A percentile compares a stretch with the other conserved stretches of the same genome.
Conservation (phyloP, 2,113 vertebrate genomes). For the Lagopus leucura region DNA sequence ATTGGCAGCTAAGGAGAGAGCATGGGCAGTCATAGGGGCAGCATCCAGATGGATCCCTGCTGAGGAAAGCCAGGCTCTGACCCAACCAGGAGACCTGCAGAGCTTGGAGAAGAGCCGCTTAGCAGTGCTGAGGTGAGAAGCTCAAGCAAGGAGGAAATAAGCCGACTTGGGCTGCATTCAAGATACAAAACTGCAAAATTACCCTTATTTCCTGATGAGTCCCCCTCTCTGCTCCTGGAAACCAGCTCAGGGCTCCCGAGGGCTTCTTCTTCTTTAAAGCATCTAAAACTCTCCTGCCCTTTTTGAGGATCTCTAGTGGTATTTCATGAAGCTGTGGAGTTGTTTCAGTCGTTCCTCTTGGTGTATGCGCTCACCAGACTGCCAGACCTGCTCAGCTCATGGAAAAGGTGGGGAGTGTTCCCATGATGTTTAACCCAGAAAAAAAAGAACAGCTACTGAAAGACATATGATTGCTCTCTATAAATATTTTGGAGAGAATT, state of each 20-base stretch:
- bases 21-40: not conserved
- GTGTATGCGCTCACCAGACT: not conserved
- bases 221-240: not conserved
- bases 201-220: not conserved
- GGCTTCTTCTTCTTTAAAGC: not conserved
- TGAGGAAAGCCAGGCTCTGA: not conserved
- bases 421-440: not conserved
- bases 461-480: not conserved
- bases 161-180: not conserved
- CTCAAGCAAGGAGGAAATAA: not conserved
- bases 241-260: rapidly evolving
- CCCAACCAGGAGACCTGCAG: not conserved
- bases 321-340: not conserved
- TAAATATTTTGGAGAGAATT: conserved; percentile 4
- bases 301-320: not conserved
- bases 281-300: rapidly evolving
- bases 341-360: not conserved
- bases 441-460: not conserved
- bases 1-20: not conserved
- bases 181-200: not conserved
- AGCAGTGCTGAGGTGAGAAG: not conserved
- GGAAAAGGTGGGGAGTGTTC: not conserved
- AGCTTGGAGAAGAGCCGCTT: not conserved
- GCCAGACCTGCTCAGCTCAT: not conserved
- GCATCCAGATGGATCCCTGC: not conserved